Evolutionary conservation across 2,797 vertebrate species (phyloP).

Genomic region (Gephyroberyx darwinii): DNA sequence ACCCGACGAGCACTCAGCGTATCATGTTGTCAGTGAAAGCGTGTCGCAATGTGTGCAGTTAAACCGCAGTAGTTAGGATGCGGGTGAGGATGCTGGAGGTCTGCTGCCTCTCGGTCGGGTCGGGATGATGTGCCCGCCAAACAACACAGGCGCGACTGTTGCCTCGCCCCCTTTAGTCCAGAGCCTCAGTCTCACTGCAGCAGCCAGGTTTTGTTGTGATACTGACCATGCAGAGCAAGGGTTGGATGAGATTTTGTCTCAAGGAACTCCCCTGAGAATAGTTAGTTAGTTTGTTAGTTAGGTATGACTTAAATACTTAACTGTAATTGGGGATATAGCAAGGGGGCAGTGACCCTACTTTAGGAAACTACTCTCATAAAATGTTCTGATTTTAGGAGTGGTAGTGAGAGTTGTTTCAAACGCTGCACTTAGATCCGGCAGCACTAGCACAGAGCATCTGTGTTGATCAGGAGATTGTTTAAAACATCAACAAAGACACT

Average conservation of each 20-base stretch:
- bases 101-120: conserved; percentile 29
- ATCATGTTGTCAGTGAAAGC: conserved; percentile 4
- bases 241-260: neutral
- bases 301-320: too few species aligned
- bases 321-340: too few species aligned
- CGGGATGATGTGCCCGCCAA: conserved; percentile 40
- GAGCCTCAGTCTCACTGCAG: conserved; percentile 5
- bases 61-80: conserved; percentile 24
- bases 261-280: neutral
- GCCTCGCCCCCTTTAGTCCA: conserved; percentile 50
- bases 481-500: too few species aligned
- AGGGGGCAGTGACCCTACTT: too few species aligned
- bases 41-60: neutral
- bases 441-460: too few species aligned
- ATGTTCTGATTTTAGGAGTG: too few species aligned
- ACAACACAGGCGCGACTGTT: neutral
- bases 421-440: too few species aligned
- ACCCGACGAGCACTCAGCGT: neutral
- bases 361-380: too few species aligned
- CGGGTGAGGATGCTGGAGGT: conserved; percentile 28
- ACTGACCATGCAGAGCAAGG: too few species aligned
- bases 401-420: too few species aligned
- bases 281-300: too few species aligned
- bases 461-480: too few species aligned
- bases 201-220: neutral